phyloP scores from a whole-genome alignment of 2,888 invertebrate species.

The Drosophila sordidapex region DNA sequence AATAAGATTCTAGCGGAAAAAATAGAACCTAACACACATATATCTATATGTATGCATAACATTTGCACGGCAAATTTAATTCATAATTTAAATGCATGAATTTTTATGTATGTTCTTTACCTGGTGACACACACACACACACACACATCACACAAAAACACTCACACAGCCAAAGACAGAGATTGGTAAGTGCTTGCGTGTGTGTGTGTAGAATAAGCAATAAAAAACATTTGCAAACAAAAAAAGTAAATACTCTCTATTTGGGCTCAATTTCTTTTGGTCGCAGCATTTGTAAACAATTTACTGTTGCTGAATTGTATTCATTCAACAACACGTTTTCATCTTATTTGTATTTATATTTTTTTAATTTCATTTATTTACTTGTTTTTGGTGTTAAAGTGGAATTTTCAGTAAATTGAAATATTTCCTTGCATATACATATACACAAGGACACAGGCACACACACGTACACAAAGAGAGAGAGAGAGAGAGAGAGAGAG shows the following conservation, averaged over 20 bases:
- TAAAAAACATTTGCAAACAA: conserved; percentile 21
- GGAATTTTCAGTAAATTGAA: conserved; percentile 34
- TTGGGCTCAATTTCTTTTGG: neutral
- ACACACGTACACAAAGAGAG: conserved; percentile 6
- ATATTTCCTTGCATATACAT: conserved; percentile 33
- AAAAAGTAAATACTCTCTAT: neutral
- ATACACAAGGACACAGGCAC: conserved; percentile 21
- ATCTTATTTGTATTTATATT: neutral
- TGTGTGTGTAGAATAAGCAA: conserved; percentile 6
- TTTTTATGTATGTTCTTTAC: conserved; percentile 27
- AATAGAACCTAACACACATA: conserved; percentile 14
- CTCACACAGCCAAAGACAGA: conserved; percentile 11
- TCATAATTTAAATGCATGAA: conserved; percentile 24
- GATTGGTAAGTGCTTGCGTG: neutral
- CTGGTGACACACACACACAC: conserved; percentile 5
- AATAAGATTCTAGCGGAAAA: conserved; percentile 21
- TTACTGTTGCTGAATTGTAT: neutral
- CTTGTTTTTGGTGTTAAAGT: conserved; percentile 6
- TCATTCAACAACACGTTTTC: conserved; percentile 4
- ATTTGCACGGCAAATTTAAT: conserved; percentile 27
- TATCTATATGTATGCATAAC: neutral
- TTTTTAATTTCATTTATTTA: conserved; percentile 1
- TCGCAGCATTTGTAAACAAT: neutral
- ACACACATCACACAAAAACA: conserved; percentile 10
- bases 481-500: neutral